phyloP scores from a whole-genome alignment of 1,140 invertebrate species.

The Macrostomum lignano region DNA sequence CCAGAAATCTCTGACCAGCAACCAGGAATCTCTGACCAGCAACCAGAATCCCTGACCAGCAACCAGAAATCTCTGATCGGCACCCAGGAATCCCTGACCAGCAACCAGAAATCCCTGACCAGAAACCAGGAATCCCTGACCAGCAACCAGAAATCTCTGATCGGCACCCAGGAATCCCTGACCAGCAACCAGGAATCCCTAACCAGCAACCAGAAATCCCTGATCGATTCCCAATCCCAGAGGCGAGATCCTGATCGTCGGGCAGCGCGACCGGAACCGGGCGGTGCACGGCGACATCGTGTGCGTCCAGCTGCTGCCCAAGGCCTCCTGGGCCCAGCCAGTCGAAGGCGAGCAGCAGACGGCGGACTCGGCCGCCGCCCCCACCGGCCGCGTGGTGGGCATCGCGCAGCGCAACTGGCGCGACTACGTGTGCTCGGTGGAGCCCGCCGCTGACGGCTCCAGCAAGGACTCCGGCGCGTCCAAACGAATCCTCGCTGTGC shows the following conservation, averaged over 20 bases:
- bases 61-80: no score
- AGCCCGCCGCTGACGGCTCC: slow-evolving; percentile 12
- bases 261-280: slow-evolving; percentile 54
- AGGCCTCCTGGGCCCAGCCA: slow-evolving; percentile 44
- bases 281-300: slow-evolving; percentile 84
- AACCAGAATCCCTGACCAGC: no score
- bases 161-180: no score
- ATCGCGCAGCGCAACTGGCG: slow-evolving; percentile 83
- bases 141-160: no score
- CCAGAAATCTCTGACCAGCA: no score
- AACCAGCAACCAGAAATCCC: slow-evolving; percentile 6
- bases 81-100: no score
- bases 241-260: slow-evolving; percentile 54
- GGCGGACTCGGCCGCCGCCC: slow-evolving; percentile 19
- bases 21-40: no score
- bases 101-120: no score
- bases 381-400: slow-evolving; percentile 63
- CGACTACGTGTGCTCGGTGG: slow-evolving; percentile 24
- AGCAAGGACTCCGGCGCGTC: background rate
- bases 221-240: slow-evolving; percentile 1
- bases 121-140: no score
- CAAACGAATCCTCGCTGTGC: slow-evolving; percentile 17
- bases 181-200: no score
- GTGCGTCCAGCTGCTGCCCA: slow-evolving; percentile 58
- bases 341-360: slow-evolving; percentile 5